Evolutionary conservation across 2,113 vertebrate genomes (phyloP), one percentile per base, ranked within the genome.

Genomic region (Amia ocellicauda): DNA sequence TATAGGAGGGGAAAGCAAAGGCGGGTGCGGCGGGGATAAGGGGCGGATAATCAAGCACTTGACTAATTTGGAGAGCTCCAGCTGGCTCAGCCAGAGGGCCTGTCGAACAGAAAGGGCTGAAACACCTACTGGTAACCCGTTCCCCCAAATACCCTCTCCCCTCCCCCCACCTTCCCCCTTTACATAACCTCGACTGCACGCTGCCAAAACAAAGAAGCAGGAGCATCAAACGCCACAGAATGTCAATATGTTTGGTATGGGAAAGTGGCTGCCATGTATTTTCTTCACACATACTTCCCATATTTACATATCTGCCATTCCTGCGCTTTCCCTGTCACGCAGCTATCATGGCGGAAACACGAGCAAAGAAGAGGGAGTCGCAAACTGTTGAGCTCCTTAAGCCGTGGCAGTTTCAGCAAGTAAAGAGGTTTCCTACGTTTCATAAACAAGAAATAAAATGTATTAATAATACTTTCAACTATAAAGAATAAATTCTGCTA

Each of bases 41-140:
- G 83, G 86, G 83, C 75, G 87, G 86, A 92, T 92, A 92, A 94
- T 91, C 87, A 94, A 93, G 91, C 81, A 85, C 88, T 80, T 78
- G 86, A 79, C 92, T 95, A 91, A 96, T 92, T 94, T 94, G 86
- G 85, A 86, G 85, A 82, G 88, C 90, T 93, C 89, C 92, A 94
- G 92, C 93, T 94, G 93, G 89, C 88, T 91, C 86, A 90, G 93
- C 93, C 91, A 90, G 91, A 95, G 93, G 92, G 90, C 80, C 86
- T 84, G 83, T 76, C 64, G 82, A 88, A 76, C 76, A 80, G 80
- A 57, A 68, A 82, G 79, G 85, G 79, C 81, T 73, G 63, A 72
- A 85, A 83, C 85, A 86, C 87, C 86, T 86, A 80, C 74, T 76
- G 82, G 77, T 83, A 80, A 78, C 85, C 80, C 62, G 81, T 85